Evolutionary conservation across 2,888 invertebrate genomes (phyloP).

Genomic region (Lagria hirta): DNA sequence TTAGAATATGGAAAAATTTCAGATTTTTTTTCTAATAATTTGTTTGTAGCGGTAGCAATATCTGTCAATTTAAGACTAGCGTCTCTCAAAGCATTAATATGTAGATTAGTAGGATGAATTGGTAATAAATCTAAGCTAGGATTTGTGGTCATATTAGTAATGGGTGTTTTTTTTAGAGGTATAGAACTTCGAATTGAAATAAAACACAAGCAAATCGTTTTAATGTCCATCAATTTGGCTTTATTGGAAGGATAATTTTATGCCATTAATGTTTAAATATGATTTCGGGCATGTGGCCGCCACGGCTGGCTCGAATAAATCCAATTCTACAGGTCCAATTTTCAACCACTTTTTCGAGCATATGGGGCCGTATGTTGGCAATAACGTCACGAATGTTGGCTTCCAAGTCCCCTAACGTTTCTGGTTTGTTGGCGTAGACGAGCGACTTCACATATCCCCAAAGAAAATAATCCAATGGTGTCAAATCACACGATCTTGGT

Average conservation of each 20-base stretch:
- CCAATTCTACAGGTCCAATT: conserved; percentile 19
- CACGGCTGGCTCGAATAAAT: conserved; percentile 16
- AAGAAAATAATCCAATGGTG: conserved; percentile 15
- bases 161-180: too few species aligned
- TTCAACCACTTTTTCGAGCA: conserved; percentile 2
- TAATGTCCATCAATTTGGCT: conserved; percentile 3
- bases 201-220: too few species aligned
- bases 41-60: too few species aligned
- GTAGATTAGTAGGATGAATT: too few species aligned
- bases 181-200: conserved; percentile 7
- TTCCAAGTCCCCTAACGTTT: conserved; percentile 24
- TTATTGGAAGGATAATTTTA: conserved; percentile 10
- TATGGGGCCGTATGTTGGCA: background rate
- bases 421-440: conserved; percentile 28
- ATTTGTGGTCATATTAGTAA: too few species aligned
- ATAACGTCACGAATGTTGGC: conserved; percentile 11
- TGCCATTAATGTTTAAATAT: conserved; percentile 22
- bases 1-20: too few species aligned
- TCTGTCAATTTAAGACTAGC: too few species aligned
- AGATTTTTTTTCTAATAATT: too few species aligned
- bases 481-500: conserved; percentile 26
- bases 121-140: too few species aligned
- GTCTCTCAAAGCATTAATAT: too few species aligned
- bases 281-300: conserved; percentile 20
- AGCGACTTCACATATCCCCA: conserved; percentile 27